Base-by-base conservation (phyloP, 2,888 invertebrate species). In the Subacronicta megacephala region DNA sequence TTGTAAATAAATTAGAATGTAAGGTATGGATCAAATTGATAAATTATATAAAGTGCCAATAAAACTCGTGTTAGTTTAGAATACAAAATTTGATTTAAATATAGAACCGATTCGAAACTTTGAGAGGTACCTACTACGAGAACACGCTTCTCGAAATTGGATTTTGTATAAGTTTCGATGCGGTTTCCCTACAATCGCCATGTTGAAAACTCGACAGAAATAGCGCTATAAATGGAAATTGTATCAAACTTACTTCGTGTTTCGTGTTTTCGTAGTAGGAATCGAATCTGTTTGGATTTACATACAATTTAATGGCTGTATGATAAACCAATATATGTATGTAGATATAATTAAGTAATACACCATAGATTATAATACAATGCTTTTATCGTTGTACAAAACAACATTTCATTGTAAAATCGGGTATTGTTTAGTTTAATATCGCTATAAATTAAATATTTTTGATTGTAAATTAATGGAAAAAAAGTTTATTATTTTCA, bases 401-500 rank as follows among this genome's bases (percentile, higher is more conserved):
- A 64, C 67, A 72, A 74, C 59, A 50, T 68, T 65, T 57, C 59
- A 75, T 31, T 78, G 69, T 80, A 77, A 65, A 63, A 66, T 70
- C 57, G 68, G 35, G 29, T 54, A 74, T 60, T 61, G 56, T 70
- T 59, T 58, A 67, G 47, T 61, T 47, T 64, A 56, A 59, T 59
- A 54, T 77, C 64, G 77, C 67, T 72, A 71, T 64, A 66, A 50
- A 68, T 50, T 41, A 13, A 66, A 75, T 75, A 76, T 75, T 74
- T 75, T 75, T 72, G 52, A 75, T 80, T 89, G 83, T 88, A 82
- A 86, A 84, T 77, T 84, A 71, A 82, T 67, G 72, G 74, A 77
- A 84, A 78, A 87, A 75, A 89, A 80, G 84, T 90, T 90, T 90
- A 91, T 93, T 89, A 88, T 92, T 90, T 91, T 91, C 85, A 93